These are phyloP conservation scores for Natator depressus DNA, from an alignment of 2,113 vertebrate genomes.

Conservation along the genomic window DNA sequence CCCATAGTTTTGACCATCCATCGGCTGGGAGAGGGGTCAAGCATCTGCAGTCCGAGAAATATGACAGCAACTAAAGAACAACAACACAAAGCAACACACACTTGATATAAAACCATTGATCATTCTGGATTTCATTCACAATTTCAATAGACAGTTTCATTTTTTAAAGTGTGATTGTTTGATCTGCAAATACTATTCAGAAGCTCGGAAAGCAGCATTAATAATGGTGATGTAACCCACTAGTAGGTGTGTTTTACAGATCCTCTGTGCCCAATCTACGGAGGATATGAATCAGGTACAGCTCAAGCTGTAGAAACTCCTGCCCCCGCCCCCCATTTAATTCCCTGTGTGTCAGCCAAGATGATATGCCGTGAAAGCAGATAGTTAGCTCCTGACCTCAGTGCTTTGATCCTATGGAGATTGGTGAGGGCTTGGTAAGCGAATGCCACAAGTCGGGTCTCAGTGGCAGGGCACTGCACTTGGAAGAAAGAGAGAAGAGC, in stretches of 20 bases:
- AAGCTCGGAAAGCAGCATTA: not conserved
- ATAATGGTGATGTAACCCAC: not conserved
- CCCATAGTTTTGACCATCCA: constrained; percentile 82
- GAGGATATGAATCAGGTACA: not conserved
- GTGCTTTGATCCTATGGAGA: not conserved
- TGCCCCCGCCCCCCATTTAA: not conserved
- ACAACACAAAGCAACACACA: not conserved
- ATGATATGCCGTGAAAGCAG: not conserved
- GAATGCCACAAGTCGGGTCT: not conserved
- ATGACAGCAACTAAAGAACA: constrained; percentile 76
- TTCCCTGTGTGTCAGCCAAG: not conserved
- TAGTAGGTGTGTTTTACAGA: not conserved
- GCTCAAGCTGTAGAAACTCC: not conserved
- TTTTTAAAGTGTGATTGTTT: not conserved
- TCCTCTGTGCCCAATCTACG: not conserved
- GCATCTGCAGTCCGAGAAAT: constrained; percentile 76
- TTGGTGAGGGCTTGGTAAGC: not conserved
- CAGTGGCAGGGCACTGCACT: not conserved
- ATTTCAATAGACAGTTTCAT: not conserved
- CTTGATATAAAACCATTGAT: not conserved
- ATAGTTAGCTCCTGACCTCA: not conserved
- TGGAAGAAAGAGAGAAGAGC: not conserved
- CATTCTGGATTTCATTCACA: not conserved
- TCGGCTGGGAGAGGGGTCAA: constrained; percentile 49
- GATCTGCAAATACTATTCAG: not conserved